phyloP scores from a whole-genome alignment of 2,888 invertebrate species.

The Melanostoma scalare region DNA sequence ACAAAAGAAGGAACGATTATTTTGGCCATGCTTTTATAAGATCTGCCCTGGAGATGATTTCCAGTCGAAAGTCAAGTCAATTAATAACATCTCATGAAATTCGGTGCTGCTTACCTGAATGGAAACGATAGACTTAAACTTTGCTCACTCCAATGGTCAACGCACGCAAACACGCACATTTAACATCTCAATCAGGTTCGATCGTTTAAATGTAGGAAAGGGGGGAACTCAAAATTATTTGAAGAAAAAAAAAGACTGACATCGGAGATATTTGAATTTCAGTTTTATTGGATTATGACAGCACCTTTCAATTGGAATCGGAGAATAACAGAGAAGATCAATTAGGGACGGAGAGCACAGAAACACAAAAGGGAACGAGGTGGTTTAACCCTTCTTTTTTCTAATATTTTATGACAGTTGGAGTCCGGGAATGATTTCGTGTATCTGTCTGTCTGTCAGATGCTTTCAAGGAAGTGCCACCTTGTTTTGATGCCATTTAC shows the following conservation, averaged over 20 bases:
- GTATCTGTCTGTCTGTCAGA: slow-evolving; percentile 33
- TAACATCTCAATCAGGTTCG: slow-evolving; percentile 56
- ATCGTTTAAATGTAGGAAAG: background rate
- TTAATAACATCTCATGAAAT: slow-evolving; percentile 63
- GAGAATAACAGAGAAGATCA: slow-evolving; percentile 59
- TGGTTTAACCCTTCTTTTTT: slow-evolving; percentile 36
- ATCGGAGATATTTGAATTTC: slow-evolving; percentile 53
- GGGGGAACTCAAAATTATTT: background rate
- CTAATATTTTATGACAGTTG: slow-evolving; percentile 49
- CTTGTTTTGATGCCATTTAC: slow-evolving; percentile 66
- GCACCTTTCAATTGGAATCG: slow-evolving; percentile 47
- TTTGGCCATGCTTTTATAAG: slow-evolving; percentile 26
- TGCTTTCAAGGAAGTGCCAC: slow-evolving; percentile 59
- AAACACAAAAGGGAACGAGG: background rate
- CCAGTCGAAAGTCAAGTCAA: slow-evolving; percentile 52
- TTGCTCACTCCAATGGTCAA: slow-evolving; percentile 36
- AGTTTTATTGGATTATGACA: slow-evolving; percentile 71
- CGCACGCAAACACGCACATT: slow-evolving; percentile 49
- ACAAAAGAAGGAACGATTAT: slow-evolving; percentile 43
- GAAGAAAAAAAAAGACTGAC: slow-evolving; percentile 50
- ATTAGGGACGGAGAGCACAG: slow-evolving; percentile 44
- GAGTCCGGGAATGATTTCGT: slow-evolving; percentile 29
- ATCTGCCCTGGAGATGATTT: slow-evolving; percentile 49
- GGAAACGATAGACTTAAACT: slow-evolving; percentile 53
- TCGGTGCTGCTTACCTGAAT: slow-evolving; percentile 29